Base-by-base conservation (phyloP, 2,888 invertebrate genomes). In the Dryadula phaetusa region DNA sequence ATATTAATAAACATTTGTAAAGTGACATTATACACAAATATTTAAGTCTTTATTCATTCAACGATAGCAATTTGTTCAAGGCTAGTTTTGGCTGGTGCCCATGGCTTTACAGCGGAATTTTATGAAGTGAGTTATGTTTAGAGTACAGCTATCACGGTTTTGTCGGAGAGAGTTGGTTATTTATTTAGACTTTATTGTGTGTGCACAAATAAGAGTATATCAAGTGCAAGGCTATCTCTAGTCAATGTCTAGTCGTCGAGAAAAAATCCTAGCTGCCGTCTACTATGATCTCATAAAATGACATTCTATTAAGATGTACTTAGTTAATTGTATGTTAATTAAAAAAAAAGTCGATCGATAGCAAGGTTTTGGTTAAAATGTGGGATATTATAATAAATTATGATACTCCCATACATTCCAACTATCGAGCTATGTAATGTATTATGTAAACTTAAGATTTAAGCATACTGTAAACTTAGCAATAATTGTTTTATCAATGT, bases 181-280 rank as follows among this genome's bases (percentile, higher is more conserved):
- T 63, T 63, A 53, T 63, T 34, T 65, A 66, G 44, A 61, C 34
- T 32, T 40, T 37, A 20, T 40, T 64, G 16, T 60, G 70, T 64
- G 16, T 60, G 70, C 70, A 70, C 70, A 70, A 70, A 67, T n/a
- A 62, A 52, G 3, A 22, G 20, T 44, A n/a, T 25, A 34, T 28
- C 14, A 14, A 47, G 18, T 47, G 47, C 28, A 46, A 37, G 42
- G 22, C 22, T 63, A 49, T 10, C 14, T 61, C 70, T 70, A 70
- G 70, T 70, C 70, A 67, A 67, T 40, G 20, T 64, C 70, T 70
- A 70, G 70, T 70, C 70, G 56, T 61, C 49, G 56, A 40, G n/a
- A 34, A 16, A 49, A 53, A 47, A 37, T 46, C 37, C 18, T 67
- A 65, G 62, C 46, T 16, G 32, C 12, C 20, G 20, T 49, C 22